Percentiles rank a stretch among this genome's conserved stretches.
Conservation (phyloP, 1,140 invertebrate species). For the Littorina saxatilis region DNA sequence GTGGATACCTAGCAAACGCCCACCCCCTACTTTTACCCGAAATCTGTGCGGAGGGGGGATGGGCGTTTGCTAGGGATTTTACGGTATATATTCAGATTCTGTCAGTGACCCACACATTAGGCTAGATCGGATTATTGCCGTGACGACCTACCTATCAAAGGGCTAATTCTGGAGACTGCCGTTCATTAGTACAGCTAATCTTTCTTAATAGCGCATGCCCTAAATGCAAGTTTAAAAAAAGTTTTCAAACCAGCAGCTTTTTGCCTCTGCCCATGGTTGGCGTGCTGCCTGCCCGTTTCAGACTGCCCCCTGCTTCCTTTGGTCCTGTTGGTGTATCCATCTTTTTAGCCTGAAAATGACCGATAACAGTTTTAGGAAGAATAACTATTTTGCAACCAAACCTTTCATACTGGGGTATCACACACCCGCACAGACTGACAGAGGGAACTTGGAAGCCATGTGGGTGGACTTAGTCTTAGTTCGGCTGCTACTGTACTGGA, state of each 20-base stretch:
- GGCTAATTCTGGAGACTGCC: not conserved
- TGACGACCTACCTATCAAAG: not conserved
- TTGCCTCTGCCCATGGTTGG: constrained; percentile 20
- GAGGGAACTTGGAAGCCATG: not conserved
- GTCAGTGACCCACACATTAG: not conserved
- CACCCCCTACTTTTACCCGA: too few relatives aligned
- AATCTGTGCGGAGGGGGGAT: too few relatives aligned
- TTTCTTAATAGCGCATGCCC: not conserved
- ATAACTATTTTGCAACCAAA: not conserved
- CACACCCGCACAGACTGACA: not conserved
- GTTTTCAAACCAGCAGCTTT: constrained; percentile 28
- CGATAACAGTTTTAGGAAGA: not conserved
- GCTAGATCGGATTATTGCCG: too few relatives aligned
- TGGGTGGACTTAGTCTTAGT: not conserved
- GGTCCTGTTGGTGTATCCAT: not conserved
- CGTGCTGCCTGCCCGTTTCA: constrained; percentile 21
- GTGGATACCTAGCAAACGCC: too few relatives aligned
- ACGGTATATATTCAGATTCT: too few relatives aligned
- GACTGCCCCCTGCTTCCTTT: not conserved
- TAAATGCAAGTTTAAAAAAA: not conserved
- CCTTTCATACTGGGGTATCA: not conserved
- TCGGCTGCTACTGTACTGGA: not conserved
- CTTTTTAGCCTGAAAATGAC: not conserved
- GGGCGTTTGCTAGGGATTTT: too few relatives aligned
- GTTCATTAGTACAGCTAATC: not conserved